Evolutionary conservation across 2,113 vertebrate genomes (phyloP).

Genomic region (Carettochelys insculpta): DNA sequence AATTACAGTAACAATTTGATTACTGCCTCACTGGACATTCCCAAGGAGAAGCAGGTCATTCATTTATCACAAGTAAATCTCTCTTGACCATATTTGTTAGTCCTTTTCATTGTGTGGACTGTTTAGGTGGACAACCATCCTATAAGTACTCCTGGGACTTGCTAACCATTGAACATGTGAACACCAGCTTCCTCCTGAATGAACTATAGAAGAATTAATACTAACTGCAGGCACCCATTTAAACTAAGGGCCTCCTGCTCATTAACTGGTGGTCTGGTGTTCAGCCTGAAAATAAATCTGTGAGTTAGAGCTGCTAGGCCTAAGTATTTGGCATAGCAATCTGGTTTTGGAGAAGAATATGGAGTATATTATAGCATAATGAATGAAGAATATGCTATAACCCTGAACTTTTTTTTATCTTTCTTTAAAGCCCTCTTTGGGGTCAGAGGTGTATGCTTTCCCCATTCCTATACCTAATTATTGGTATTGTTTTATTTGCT

Average conservation of each 20-base stretch:
- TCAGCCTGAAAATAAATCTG: constrained; percentile 18
- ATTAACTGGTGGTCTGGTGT: neutral
- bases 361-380: rapidly evolving
- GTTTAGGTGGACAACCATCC: constrained; percentile 26
- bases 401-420: neutral
- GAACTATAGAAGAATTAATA: constrained; percentile 31
- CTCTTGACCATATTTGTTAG: constrained; percentile 32
- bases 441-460: rapidly evolving
- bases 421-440: neutral
- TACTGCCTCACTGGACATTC: constrained; percentile 29
- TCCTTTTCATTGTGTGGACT: constrained; percentile 36
- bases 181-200: constrained; percentile 1
- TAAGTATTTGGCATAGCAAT: neutral
- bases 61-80: constrained; percentile 11
- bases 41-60: neutral
- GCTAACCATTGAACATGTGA: constrained; percentile 8
- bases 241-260: neutral
- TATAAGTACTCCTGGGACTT: neutral
- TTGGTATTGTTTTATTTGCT: no score
- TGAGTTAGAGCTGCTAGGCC: neutral
- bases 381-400: neutral
- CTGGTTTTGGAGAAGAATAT: neutral
- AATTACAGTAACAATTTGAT: neutral
- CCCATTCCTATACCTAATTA: neutral
- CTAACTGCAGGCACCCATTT: neutral